These are phyloP conservation scores for Numenius arquata DNA, from an alignment of 2,113 vertebrate species.

Conservation along the genomic window DNA sequence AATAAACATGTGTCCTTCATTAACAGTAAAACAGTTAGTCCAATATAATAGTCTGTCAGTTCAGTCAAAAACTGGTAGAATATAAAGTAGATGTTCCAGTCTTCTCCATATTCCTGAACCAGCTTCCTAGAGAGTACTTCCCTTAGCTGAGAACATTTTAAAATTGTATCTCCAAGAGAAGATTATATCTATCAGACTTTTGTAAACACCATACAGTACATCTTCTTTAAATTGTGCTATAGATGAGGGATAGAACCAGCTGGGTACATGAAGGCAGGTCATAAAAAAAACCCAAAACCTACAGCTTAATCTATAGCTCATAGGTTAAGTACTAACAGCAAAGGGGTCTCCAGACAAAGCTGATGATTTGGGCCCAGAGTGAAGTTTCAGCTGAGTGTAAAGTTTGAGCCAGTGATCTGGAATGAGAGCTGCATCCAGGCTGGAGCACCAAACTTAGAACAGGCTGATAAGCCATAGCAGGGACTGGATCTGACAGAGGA, in stretches of 20 bases:
- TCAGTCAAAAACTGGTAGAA: neutral
- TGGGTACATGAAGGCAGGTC: neutral
- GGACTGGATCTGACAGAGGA: neutral
- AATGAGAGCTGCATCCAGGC: neutral
- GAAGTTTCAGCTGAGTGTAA: neutral
- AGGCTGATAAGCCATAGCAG: neutral
- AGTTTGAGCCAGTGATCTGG: neutral
- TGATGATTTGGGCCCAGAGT: neutral
- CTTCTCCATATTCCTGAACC: neutral
- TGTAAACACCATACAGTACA: neutral
- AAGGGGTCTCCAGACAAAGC: neutral
- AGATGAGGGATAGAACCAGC: neutral
- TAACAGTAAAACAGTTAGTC: neutral
- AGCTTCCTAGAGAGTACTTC: neutral
- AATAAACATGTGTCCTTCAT: neutral
- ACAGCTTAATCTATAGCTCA: neutral
- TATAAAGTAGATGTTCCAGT: neutral
- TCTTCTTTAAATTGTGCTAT: neutral
- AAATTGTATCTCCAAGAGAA: neutral
- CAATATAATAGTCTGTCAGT: neutral
- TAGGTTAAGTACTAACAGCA: neutral
- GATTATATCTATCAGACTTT: neutral
- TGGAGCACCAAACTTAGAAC: neutral
- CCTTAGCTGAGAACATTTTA: neutral
- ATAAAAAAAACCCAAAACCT: neutral